Base-by-base conservation (phyloP, 1,140 invertebrate species). In the Apis cerana region DNA sequence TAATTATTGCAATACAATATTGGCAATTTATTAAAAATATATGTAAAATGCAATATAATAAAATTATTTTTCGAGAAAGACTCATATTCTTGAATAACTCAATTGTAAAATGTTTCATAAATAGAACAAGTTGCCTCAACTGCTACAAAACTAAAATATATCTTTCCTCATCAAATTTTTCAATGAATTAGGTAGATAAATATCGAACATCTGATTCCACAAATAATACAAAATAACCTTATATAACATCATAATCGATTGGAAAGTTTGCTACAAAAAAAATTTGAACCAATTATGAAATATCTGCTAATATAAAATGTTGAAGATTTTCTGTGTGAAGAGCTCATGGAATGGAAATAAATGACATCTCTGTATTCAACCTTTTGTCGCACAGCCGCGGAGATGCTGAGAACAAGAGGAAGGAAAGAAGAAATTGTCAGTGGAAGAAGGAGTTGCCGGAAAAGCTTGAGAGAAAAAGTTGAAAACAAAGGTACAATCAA, bases 401-500 rank as follows among this genome's bases (percentile, higher is more conserved):
- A 0, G 12, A n/a, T 8, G 13, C 12, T 10, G 27, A 21, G 21
- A 48, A 64, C 9, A 21, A 21, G 48, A 59, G 43, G 17, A 21
- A 52, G 8, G 17, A 27, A 50, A 17, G n/a, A 54, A 59, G 78
- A 8, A 10, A 43, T 43, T 21, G 15, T 48, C 43, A n/a, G 50
- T 12, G 15, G 79, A 67, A 76, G 72, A 54, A 15, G 62, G 78
- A 70, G 75, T 68, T 19, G 64, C 23, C 27, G 62, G 21, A 65
- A 74, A 72, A 72, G 70, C 52, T 13, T 17, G n/a, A 78, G 68
- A 58, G 48, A 71, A 80, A 68, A 76, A 61, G 75, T 8, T 68
- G 82, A 50, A 83, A 83, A 90, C 84, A 86, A 89, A 90, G 80
- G 84, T 21, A 77, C 80, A 90, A 90, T 89, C 84, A 85, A 88